Evolutionary conservation across 2,888 invertebrate genomes (phyloP).

Genomic region (Isotomurus palustris): DNA sequence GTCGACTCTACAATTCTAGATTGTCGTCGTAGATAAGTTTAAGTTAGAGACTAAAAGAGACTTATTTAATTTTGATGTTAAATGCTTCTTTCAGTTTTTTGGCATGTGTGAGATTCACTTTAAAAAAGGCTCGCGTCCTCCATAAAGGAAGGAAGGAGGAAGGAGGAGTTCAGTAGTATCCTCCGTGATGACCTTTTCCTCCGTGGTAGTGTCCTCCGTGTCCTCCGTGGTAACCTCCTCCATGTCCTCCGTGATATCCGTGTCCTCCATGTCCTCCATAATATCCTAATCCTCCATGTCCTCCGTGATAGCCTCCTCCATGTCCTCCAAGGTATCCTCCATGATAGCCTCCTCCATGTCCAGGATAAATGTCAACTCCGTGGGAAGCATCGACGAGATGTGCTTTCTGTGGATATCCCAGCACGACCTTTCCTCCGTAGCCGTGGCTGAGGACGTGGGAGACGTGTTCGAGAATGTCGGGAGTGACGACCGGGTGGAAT

Average conservation of each 20-base stretch:
- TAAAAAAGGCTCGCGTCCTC: neutral
- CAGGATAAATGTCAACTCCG: neutral
- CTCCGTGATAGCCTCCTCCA: neutral
- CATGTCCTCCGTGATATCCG: conserved; percentile 1
- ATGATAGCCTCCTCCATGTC: neutral
- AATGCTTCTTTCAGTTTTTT: neutral
- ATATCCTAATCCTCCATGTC: neutral
- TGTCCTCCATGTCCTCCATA: conserved; percentile 7
- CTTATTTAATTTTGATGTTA: neutral
- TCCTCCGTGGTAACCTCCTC: neutral
- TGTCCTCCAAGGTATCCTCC: conserved; percentile 1
- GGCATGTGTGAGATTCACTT: neutral
- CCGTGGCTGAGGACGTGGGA: conserved; percentile 22
- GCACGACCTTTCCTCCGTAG: conserved; percentile 21
- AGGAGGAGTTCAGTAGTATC: too few species aligned
- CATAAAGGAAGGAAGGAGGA: too few species aligned
- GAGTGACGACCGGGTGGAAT: conserved; percentile 16
- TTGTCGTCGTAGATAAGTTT: neutral
- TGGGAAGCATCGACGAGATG: conserved; percentile 20
- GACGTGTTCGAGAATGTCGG: conserved; percentile 20
- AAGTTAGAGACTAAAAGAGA: neutral
- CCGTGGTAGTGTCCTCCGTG: neutral
- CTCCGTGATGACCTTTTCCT: neutral
- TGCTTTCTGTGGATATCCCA: conserved; percentile 24
- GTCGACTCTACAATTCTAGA: neutral